Base-by-base conservation (phyloP, 1,140 invertebrate genomes). In the Micrasema longulum region DNA sequence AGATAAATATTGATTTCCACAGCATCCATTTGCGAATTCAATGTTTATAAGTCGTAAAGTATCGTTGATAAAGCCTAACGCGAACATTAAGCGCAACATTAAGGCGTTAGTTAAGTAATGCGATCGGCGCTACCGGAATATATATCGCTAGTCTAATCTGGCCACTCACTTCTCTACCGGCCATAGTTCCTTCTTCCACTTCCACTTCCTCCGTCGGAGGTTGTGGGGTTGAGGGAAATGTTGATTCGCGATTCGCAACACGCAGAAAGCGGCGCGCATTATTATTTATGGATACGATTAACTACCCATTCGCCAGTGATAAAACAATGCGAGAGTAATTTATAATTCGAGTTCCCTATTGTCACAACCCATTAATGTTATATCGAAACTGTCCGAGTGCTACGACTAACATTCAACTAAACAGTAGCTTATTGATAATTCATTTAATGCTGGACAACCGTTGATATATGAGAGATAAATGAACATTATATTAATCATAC, bases 81-180 rank as follows among this genome's bases (percentile, higher is more conserved):
- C 20, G 55, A 41, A 1, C 20, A 31, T 53, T 53, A 22, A 53
- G 23, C 23, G 23, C 12, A 16, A 20, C 55, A 60, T 60, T 60
- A 60, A n/a, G 55, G 55, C 12, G 55, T 60, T 41, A 60, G 55
- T 60, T 41, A 60, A 41, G 55, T 60, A 60, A 60, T 60, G 55
- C 10, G 55, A 60, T 60, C 26, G 18, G 55, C n/a, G 55, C 55
- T 60, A 60, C 55, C 55, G 55, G 55, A 60, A 38, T 38, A 38
- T 60, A 60, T 60, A 31, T 31, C 55, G 26, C 12, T 14, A 41
- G 31, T 60, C 26, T 9, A 16, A 60, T 36, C n/a, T 16, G 14
- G 31, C 35, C 31, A 14, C 12, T n/a, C 26, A 35, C 18, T 22
- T 53, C 12, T 26, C 50, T 7, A 22, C 50, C n/a, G 6, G 50